Base-by-base conservation (phyloP, 2,797 vertebrate species). In the Coluber constrictor region DNA sequence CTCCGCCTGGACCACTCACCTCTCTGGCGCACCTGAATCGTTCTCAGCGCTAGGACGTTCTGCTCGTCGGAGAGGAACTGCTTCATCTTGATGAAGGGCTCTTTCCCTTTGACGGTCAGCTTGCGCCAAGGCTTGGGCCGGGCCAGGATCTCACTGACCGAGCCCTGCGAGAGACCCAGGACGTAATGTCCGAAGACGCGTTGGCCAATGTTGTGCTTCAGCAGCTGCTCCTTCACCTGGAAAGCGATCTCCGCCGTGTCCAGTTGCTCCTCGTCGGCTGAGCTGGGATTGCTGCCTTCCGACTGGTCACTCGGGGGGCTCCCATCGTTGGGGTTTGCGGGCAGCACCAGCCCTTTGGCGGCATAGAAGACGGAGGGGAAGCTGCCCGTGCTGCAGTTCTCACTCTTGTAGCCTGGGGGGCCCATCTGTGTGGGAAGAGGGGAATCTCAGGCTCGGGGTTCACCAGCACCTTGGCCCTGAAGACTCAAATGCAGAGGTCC, bases 51-150 rank as follows among this genome's bases (percentile, higher is more conserved):
- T 96, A 99, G 97, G 95, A 99, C 99, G 87, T 99, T 99, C 98
- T 99, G 99, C 88, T 99, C 99, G 0, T 99, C 99, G 0, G 99
- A 99, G 66, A 99, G 98, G 97, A 99, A 99, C 98, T 99, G 99
- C 97, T 98, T 99, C 99, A 99, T 99, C 97, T 99, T 99, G 96
- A 99, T 98, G 95, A 99, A 99, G 0, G 99, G 99, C 94, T 99
- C 99, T 97, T 99, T 99, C 92, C 99, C 99, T 97, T 99, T 99
- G 94, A 99, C 99, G 0, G 99, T 99, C 96, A 99, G 98, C 98
- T 99, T 99, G 97, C 99, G 98, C 99, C 99, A 99, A 94, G 99
- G 99, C 96, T 99, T 99, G 97, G 99, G 99, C 92, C 99, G 97
- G 0, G 99, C 99, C 97, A 99, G 97, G 95, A 99, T 99, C 98